Evolutionary conservation across 2,113 vertebrate species (phyloP).

Genomic region (Rhinolophus sinicus): DNA sequence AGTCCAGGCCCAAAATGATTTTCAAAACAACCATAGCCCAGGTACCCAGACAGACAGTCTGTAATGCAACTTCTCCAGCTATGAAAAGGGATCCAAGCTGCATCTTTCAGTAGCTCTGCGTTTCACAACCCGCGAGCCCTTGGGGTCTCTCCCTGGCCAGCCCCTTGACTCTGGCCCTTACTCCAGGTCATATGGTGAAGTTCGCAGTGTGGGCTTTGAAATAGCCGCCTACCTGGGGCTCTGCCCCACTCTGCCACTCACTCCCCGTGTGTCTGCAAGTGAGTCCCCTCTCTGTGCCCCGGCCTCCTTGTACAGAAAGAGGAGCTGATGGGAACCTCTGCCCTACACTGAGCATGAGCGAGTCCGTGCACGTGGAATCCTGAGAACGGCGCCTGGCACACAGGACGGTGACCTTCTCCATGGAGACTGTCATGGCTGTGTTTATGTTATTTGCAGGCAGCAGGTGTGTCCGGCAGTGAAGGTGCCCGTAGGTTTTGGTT

Average conservation of each 20-base stretch:
- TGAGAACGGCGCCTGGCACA: accelerated
- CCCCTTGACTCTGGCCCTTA: accelerated
- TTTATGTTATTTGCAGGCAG: accelerated
- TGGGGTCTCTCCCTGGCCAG: not conserved
- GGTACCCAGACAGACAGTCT: no score
- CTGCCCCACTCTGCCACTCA: accelerated
- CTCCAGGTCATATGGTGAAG: accelerated
- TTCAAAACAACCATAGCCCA: not conserved
- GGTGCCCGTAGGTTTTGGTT: accelerated
- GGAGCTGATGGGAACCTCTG: not conserved
- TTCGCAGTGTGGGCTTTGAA: not conserved
- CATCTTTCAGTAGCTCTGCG: accelerated
- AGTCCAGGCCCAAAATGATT: not conserved
- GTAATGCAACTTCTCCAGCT: not conserved
- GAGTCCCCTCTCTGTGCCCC: not conserved
- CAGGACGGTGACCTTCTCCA: accelerated
- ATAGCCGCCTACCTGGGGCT: not conserved
- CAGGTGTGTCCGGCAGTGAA: accelerated
- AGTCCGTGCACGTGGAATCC: accelerated
- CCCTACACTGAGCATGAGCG: not conserved
- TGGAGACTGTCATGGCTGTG: accelerated
- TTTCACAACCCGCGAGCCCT: not conserved
- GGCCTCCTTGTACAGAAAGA: not conserved
- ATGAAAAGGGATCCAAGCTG: no score
- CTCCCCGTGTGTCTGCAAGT: not conserved